Evolutionary conservation across 1,140 invertebrate species (phyloP).

Genomic region (Magallana angulata): DNA sequence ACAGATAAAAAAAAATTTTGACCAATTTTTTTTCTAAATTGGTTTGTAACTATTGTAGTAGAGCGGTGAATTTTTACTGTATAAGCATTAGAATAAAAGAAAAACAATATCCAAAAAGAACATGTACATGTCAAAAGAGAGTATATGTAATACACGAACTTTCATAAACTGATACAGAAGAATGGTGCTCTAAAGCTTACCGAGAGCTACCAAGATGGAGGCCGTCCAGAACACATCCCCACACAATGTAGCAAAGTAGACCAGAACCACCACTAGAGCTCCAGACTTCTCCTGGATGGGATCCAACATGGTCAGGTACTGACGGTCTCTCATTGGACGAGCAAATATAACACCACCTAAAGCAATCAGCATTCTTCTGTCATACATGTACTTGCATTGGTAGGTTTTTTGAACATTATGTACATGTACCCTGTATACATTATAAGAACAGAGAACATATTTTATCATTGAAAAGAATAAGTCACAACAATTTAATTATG

Average conservation of each 20-base stretch:
- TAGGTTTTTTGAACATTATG: not conserved
- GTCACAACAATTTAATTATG: not conserved
- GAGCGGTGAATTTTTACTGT: no score
- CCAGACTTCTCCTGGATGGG: constrained; percentile 74
- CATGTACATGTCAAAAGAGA: no score
- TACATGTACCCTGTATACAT: not conserved
- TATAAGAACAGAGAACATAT: not conserved
- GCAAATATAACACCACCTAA: constrained; percentile 75
- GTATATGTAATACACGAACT: no score
- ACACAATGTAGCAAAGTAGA: constrained; percentile 74
- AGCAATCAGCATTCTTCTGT: not conserved
- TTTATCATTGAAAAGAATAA: not conserved
- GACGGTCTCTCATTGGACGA: constrained; percentile 70
- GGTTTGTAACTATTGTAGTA: no score
- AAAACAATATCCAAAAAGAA: no score
- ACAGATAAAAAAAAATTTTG: not conserved
- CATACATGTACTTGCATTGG: not conserved
- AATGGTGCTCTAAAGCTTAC: constrained; percentile 50
- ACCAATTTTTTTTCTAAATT: not conserved
- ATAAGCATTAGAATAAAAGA: no score
- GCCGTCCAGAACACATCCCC: constrained; percentile 78
- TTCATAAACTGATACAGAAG: no score
- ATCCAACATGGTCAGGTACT: constrained; percentile 77
- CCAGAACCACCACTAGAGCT: constrained; percentile 63
- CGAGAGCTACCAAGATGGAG: constrained; percentile 76